Evolutionary conservation across 2,888 invertebrate genomes (phyloP).

Genomic region (Eledona agricola): DNA sequence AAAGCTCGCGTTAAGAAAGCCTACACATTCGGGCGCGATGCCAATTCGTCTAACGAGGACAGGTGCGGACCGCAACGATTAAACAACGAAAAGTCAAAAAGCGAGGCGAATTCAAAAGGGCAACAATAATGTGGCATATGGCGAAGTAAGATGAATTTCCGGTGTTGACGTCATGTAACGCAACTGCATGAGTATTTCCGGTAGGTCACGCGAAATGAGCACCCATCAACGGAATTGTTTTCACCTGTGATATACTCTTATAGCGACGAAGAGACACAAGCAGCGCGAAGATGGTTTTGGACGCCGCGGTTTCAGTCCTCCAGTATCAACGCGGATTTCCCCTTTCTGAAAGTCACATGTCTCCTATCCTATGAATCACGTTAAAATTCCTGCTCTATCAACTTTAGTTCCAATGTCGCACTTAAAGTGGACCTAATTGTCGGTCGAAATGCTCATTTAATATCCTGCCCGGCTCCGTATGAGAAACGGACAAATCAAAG

Average conservation of each 20-base stretch:
- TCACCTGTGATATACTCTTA: conserved; percentile 54
- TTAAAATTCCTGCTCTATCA: conserved; percentile 17
- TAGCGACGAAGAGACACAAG: conserved; percentile 55
- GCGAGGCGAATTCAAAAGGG: conserved; percentile 30
- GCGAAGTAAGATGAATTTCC: conserved; percentile 55
- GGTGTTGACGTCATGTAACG: conserved; percentile 52
- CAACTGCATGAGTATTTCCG: conserved; percentile 57
- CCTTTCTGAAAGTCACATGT: conserved; percentile 2
- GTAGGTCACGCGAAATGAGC: conserved; percentile 59
- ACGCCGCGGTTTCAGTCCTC: conserved; percentile 6
- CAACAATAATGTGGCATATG: conserved; percentile 55
- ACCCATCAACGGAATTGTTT: conserved; percentile 51
- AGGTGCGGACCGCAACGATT: conserved; percentile 16
- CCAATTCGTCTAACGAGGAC: background rate
- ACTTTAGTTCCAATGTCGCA: conserved; percentile 24
- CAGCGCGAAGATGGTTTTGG: background rate
- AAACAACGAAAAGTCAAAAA: conserved; percentile 17
- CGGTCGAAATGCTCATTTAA: conserved; percentile 49
- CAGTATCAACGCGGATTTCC: conserved; percentile 3
- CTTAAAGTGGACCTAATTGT: conserved; percentile 32
- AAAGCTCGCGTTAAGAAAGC: conserved; percentile 29
- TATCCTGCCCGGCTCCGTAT: conserved; percentile 50
- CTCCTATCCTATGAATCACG: conserved; percentile 23
- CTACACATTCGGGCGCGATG: conserved; percentile 16
- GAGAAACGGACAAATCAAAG: conserved; percentile 58